Conservation (phyloP, 2,113 vertebrate species). For the Chauna torquata region DNA sequence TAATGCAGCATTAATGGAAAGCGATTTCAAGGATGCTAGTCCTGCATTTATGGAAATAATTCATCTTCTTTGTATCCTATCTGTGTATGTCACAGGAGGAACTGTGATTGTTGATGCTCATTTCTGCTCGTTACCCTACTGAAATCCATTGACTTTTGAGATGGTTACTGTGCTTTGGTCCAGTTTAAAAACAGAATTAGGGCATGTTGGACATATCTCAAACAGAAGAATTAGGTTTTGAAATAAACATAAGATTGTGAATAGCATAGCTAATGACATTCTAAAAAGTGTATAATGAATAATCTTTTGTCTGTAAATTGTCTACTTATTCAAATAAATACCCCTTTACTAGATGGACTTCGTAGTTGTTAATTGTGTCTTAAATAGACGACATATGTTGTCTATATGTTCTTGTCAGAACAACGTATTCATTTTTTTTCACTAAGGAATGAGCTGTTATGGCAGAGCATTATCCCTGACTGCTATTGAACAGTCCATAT, state of each 20-base stretch:
- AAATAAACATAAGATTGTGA: neutral
- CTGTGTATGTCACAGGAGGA: neutral
- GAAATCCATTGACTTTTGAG: neutral
- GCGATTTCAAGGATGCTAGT: neutral
- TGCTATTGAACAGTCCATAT: neutral
- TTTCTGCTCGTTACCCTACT: neutral
- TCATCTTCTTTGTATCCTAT: neutral
- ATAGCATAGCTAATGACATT: neutral
- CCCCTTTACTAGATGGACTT: neutral
- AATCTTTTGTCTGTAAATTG: neutral
- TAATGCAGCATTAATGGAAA: neutral
- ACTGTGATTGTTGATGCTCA: accelerated
- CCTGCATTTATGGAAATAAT: neutral
- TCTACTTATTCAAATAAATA: neutral
- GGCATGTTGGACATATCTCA: neutral
- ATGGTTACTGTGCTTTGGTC: neutral
- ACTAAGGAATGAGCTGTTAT: neutral
- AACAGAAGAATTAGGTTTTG: neutral
- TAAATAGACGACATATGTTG: too few relatives aligned
- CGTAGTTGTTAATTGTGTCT: neutral
- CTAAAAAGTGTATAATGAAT: neutral
- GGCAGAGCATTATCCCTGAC: neutral
- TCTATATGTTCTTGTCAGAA: neutral
- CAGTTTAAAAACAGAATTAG: neutral
- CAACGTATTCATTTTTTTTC: neutral